Conservation (phyloP, 1,140 invertebrate species). For the Lasaia peninsularis region DNA sequence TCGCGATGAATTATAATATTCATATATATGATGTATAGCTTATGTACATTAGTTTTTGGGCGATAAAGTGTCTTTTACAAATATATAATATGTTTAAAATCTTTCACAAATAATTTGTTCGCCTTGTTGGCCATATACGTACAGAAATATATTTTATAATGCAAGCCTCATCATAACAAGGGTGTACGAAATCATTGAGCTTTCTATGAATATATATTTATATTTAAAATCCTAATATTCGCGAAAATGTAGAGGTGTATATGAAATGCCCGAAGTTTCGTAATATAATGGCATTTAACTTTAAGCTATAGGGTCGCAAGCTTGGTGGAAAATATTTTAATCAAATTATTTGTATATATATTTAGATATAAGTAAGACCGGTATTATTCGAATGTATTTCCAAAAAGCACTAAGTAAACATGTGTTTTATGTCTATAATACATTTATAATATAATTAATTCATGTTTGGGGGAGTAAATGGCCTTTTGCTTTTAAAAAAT, state of each 20-base stretch:
- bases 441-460: slow-evolving; percentile 42
- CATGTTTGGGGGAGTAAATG: slow-evolving; percentile 36
- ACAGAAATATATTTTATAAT: slow-evolving; percentile 41
- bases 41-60: slow-evolving; percentile 43
- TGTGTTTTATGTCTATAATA: slow-evolving; percentile 58
- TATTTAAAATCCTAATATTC: slow-evolving; percentile 40
- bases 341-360: slow-evolving; percentile 16
- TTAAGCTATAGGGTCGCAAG: slow-evolving; percentile 21
- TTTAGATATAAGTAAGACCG: slow-evolving; percentile 36
- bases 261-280: slow-evolving; percentile 28
- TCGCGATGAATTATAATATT: slow-evolving; percentile 49
- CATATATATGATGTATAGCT: slow-evolving; percentile 48
- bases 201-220: slow-evolving; percentile 62
- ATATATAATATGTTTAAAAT: slow-evolving; percentile 31
- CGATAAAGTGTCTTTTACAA: slow-evolving; percentile 33
- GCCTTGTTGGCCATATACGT: slow-evolving; percentile 39
- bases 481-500: slow-evolving; percentile 33
- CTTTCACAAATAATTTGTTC: slow-evolving; percentile 41
- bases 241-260: slow-evolving; percentile 29
- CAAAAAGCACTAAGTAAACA: slow-evolving; percentile 35
- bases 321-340: slow-evolving; percentile 14
- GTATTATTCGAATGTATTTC: slow-evolving; percentile 46
- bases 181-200: slow-evolving; percentile 68
- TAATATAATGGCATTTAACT: slow-evolving; percentile 27
- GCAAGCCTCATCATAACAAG: slow-evolving; percentile 59